Conservation (phyloP, 2,888 invertebrate genomes). For the Trichogramma dendrolimi region DNA sequence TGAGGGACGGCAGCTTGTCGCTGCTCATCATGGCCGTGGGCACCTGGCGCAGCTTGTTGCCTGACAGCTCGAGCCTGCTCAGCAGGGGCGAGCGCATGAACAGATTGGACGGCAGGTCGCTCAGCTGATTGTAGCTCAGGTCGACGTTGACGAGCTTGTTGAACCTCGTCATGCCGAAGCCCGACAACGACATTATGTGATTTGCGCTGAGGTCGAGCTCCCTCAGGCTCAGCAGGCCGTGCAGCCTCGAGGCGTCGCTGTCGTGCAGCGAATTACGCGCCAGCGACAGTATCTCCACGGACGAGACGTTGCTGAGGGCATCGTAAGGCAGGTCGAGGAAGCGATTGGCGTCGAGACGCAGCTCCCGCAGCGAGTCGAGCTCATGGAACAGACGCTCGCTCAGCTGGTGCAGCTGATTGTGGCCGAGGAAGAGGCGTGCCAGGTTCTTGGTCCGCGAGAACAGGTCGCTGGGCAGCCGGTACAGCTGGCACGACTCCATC, state of each 20-base stretch:
- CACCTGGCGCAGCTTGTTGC: slow-evolving; percentile 75
- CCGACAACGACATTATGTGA: slow-evolving; percentile 68
- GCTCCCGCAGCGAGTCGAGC: slow-evolving; percentile 71
- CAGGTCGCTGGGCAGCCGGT: slow-evolving; percentile 64
- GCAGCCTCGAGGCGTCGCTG: slow-evolving; percentile 73
- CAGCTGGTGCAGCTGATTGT: slow-evolving; percentile 65
- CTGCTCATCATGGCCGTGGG: slow-evolving; percentile 73
- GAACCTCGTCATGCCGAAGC: slow-evolving; percentile 72
- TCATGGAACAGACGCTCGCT: slow-evolving; percentile 71
- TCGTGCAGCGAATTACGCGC: slow-evolving; percentile 66
- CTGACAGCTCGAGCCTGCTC: slow-evolving; percentile 72
- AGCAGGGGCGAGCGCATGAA: slow-evolving; percentile 69
- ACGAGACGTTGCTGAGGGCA: slow-evolving; percentile 70
- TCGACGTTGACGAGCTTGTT: slow-evolving; percentile 72
- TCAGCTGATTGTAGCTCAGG: slow-evolving; percentile 70
- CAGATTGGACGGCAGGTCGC: slow-evolving; percentile 76
- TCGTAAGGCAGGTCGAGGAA: slow-evolving; percentile 76
- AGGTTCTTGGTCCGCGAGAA: slow-evolving; percentile 77
- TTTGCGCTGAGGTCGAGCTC: slow-evolving; percentile 73
- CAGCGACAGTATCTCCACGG: slow-evolving; percentile 68
- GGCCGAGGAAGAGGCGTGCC: slow-evolving; percentile 67
- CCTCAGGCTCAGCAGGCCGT: slow-evolving; percentile 69
- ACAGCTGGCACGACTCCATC: slow-evolving; percentile 67
- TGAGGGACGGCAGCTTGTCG: slow-evolving; percentile 67
- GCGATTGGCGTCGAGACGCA: slow-evolving; percentile 69